These are phyloP conservation scores for Drosophila fungiperda DNA, from an alignment of 2,888 invertebrate species.

Conservation along the genomic window DNA sequence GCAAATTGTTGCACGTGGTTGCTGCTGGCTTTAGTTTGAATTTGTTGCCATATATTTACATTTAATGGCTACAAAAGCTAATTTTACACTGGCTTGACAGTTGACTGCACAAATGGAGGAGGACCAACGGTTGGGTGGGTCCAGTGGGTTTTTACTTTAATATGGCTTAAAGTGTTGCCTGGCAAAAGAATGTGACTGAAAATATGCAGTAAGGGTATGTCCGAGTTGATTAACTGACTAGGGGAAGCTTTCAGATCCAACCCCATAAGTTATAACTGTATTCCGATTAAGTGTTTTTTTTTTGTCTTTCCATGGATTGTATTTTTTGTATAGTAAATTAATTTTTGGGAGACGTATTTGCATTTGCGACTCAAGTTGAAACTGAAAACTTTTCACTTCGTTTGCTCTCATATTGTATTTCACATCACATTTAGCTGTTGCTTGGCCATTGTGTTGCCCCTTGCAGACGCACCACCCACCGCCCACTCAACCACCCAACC, in stretches of 20 bases:
- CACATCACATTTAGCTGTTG: constrained; percentile 55
- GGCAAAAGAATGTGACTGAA: neutral
- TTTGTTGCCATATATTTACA: constrained; percentile 43
- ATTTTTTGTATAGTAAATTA: constrained; percentile 53
- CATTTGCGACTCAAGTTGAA: constrained; percentile 52
- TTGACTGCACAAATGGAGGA: constrained; percentile 52
- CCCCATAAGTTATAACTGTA: neutral
- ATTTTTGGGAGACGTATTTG: constrained; percentile 53
- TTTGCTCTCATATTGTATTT: constrained; percentile 64
- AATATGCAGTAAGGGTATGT: neutral
- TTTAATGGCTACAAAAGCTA: constrained; percentile 65
- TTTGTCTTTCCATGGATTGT: constrained; percentile 1
- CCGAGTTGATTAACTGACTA: neutral
- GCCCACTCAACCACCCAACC: constrained; percentile 26
- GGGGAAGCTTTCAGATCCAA: neutral
- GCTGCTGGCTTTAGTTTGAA: constrained; percentile 37
- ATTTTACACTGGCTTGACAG: constrained; percentile 72
- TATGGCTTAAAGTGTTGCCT: constrained; percentile 22
- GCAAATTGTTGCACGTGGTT: constrained; percentile 66
- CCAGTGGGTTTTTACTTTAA: constrained; percentile 15
- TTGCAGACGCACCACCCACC: constrained; percentile 19
- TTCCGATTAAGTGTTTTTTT: constrained; percentile 4
- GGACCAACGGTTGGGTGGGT: no score
- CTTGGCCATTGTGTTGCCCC: constrained; percentile 43
- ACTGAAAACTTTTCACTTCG: constrained; percentile 67